These are phyloP conservation scores for Anolis apletophallus DNA, from an alignment of 2,797 vertebrate genomes.

Conservation along the genomic window DNA sequence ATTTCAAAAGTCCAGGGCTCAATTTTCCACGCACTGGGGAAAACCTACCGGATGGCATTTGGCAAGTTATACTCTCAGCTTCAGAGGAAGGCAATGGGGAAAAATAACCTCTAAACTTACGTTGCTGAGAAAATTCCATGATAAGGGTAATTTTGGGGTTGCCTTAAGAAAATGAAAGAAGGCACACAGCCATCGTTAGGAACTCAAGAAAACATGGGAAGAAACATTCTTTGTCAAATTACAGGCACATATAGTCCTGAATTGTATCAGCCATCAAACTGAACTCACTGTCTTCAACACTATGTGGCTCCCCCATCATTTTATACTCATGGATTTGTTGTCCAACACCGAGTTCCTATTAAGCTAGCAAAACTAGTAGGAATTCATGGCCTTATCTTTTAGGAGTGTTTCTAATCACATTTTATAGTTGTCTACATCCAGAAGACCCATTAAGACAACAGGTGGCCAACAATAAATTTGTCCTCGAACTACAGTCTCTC, in stretches of 20 bases:
- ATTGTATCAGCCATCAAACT: background rate
- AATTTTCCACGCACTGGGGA: too few relatives aligned
- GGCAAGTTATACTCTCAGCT: too few relatives aligned
- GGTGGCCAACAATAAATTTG: background rate
- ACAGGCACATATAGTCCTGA: background rate
- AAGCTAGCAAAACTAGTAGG: background rate
- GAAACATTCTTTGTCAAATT: background rate
- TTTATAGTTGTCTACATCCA: background rate
- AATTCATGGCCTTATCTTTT: background rate
- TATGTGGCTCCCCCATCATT: background rate
- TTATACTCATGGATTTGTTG: background rate
- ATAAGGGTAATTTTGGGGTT: too few relatives aligned
- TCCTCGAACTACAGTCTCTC: background rate
- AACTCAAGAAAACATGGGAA: background rate
- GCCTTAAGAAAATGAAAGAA: too few relatives aligned
- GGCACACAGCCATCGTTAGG: too few relatives aligned
- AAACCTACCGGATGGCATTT: too few relatives aligned
- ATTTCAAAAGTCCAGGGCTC: too few relatives aligned
- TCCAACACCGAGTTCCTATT: background rate
- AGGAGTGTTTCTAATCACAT: background rate
- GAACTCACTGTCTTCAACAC: too few relatives aligned
- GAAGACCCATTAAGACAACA: background rate
- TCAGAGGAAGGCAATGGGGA: too few relatives aligned
- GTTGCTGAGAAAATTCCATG: too few relatives aligned
- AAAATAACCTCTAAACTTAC: too few relatives aligned